Conservation (phyloP, 2,888 invertebrate species). For the Chironomus tentans region DNA sequence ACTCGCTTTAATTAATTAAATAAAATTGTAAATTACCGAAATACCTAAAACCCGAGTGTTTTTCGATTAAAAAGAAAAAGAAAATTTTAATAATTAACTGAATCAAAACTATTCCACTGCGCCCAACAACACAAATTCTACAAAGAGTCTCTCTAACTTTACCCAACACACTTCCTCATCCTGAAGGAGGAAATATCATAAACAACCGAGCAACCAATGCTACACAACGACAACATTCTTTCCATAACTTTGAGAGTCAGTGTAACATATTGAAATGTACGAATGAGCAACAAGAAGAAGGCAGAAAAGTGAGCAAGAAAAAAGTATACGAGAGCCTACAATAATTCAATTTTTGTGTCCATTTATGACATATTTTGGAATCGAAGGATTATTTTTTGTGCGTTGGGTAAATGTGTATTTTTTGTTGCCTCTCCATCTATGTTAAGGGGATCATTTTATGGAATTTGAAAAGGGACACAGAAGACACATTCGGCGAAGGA, state of each 20-base stretch:
- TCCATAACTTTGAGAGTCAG: not conserved
- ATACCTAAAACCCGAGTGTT: too few relatives aligned
- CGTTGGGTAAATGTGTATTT: not conserved
- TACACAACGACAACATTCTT: not conserved
- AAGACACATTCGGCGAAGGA: not conserved
- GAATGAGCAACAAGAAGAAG: not conserved
- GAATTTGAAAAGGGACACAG: not conserved
- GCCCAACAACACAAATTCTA: too few relatives aligned
- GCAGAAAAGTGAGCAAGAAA: not conserved
- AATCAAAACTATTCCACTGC: too few relatives aligned
- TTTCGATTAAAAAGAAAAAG: too few relatives aligned
- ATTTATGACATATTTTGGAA: slow-evolving; percentile 1
- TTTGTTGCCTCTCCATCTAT: too few relatives aligned
- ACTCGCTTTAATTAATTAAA: too few relatives aligned
- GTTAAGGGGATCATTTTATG: not conserved
- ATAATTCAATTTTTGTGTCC: slow-evolving; percentile 5
- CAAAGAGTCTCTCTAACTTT: too few relatives aligned
- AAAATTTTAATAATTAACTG: too few relatives aligned
- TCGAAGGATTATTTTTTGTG: slow-evolving; percentile 1
- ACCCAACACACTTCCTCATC: not conserved
- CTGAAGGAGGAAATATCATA: not conserved
- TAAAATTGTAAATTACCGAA: too few relatives aligned
- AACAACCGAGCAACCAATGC: not conserved
- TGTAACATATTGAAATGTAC: not conserved
- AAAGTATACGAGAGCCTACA: not conserved